phyloP scores from a whole-genome alignment of 2,797 vertebrate species.

The Podarcis lilfordi region DNA sequence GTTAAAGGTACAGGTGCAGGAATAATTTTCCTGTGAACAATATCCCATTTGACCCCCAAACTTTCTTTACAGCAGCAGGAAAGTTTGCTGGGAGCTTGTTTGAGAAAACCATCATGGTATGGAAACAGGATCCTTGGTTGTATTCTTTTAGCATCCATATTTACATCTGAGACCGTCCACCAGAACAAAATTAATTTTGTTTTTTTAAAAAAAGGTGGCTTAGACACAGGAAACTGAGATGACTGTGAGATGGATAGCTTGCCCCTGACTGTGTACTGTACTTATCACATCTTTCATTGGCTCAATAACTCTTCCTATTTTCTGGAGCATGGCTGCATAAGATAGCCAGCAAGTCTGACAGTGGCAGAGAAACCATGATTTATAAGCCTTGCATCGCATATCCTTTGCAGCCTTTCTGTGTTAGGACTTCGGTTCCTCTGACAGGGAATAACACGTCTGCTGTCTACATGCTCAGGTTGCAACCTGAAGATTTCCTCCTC shows the following conservation, averaged over 20 bases:
- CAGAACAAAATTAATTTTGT: background rate
- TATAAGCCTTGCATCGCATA: conserved; percentile 13
- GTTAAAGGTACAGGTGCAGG: background rate
- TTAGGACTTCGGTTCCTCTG: conserved; percentile 8
- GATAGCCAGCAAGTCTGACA: conserved; percentile 18
- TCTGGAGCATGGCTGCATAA: conserved; percentile 1
- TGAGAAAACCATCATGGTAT: background rate
- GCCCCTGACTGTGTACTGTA: background rate
- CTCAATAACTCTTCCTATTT: background rate
- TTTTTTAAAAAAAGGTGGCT: background rate
- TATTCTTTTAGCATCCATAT: conserved; percentile 26
- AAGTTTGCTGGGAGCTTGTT: background rate
- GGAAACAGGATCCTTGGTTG: background rate
- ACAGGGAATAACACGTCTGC: background rate
- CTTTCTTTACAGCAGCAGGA: background rate
- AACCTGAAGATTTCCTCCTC: background rate
- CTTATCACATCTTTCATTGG: background rate
- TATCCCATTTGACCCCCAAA: background rate
- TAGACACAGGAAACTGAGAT: background rate
- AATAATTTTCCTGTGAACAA: background rate
- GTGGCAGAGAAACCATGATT: background rate
- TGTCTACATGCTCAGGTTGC: background rate
- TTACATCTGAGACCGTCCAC: background rate
- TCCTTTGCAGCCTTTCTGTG: background rate
- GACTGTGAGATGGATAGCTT: conserved; percentile 13